Percentiles rank a stretch among this genome's conserved stretches.
Evolutionary conservation across 2,113 vertebrate genomes (phyloP).

Genomic region (Diglossa brunneiventris): DNA sequence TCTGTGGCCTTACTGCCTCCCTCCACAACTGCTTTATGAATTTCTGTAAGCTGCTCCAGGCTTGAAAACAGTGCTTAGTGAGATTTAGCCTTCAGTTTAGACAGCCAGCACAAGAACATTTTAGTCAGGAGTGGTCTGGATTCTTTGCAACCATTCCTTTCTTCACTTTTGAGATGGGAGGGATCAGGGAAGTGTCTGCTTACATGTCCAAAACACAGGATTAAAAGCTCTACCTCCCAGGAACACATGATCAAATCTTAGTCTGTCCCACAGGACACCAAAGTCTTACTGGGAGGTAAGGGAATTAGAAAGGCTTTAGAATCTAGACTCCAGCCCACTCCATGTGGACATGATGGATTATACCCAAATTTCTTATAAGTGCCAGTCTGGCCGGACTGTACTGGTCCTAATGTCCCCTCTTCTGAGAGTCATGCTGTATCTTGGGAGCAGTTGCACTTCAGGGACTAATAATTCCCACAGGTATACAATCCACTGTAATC

Average conservation of each 20-base stretch:
- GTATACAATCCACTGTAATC: neutral
- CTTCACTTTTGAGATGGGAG: neutral
- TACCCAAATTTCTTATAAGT: neutral
- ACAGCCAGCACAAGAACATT: neutral
- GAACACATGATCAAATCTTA: neutral
- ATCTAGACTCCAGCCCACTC: neutral
- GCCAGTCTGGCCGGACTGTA: neutral
- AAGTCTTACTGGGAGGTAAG: neutral
- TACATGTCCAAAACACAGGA: neutral
- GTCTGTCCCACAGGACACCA: neutral
- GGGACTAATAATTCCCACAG: neutral
- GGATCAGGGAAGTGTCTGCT: neutral
- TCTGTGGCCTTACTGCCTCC: neutral
- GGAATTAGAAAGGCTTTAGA: constrained; percentile 35
- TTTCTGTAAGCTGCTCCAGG: neutral
- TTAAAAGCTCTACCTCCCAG: constrained; percentile 12
- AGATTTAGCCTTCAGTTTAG: neutral
- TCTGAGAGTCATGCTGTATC: neutral
- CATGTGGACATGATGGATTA: constrained; percentile 2
- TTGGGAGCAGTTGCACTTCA: neutral
- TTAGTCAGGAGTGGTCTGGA: neutral
- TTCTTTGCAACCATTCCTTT: neutral
- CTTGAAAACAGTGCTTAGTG: neutral
- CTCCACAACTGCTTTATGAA: neutral
- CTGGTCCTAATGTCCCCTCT: neutral